Conservation (phyloP, 2,888 invertebrate species). For the Cerceris rybyensis region DNA sequence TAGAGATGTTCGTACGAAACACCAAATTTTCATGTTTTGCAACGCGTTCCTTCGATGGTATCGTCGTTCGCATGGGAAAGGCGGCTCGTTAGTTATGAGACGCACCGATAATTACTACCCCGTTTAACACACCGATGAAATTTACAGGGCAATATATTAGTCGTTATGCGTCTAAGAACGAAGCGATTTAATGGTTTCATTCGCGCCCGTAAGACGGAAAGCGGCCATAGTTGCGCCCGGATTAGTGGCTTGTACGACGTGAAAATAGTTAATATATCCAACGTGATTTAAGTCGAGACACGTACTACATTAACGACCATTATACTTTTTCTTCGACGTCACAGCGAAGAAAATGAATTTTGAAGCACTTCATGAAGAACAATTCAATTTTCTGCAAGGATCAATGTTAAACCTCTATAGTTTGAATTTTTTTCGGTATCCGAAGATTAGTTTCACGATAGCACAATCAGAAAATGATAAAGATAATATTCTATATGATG, state of each 20-base stretch:
- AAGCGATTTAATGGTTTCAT: constrained; percentile 54
- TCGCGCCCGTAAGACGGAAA: constrained; percentile 38
- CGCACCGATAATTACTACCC: constrained; percentile 56
- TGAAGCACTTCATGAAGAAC: no score
- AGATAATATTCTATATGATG: no score
- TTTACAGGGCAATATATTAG: constrained; percentile 62
- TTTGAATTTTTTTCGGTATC: no score
- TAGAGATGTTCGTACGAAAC: constrained; percentile 26
- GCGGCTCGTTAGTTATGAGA: constrained; percentile 51
- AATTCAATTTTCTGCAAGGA: no score
- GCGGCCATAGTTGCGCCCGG: constrained; percentile 7
- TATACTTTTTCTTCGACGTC: no score
- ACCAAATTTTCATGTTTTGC: constrained; percentile 39
- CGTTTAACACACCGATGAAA: constrained; percentile 54
- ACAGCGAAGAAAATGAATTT: no score
- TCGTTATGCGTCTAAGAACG: constrained; percentile 32
- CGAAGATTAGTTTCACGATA: no score
- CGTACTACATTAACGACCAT: no score
- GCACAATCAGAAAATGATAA: no score
- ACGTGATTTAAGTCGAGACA: no score
- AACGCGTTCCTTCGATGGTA: constrained; percentile 1
- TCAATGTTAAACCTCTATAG: no score
- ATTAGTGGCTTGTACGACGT: constrained; percentile 14
- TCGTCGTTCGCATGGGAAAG: constrained; percentile 12
- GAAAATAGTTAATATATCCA: no score